Conservation (phyloP, 1,140 invertebrate species). For the Homarus americanus region DNA sequence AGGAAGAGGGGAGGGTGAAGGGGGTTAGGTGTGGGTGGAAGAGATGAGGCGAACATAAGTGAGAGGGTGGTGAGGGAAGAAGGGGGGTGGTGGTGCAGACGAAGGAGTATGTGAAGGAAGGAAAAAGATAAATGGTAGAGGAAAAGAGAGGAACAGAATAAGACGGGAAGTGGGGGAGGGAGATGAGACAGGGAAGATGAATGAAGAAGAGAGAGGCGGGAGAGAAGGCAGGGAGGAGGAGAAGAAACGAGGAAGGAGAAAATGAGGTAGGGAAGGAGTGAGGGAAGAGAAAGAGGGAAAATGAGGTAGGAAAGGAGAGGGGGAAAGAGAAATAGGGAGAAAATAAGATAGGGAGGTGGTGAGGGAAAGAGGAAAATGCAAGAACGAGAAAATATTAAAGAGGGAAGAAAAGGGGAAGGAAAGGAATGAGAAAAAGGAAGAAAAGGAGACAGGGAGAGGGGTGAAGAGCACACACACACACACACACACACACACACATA, state of each 20-base stretch:
- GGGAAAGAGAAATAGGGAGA: background rate
- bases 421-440: no score
- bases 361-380: no score
- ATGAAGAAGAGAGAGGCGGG: background rate
- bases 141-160: background rate
- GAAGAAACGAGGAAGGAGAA: background rate
- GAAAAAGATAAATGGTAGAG: conserved; percentile 10
- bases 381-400: no score
- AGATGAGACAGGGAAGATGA: background rate
- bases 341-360: no score
- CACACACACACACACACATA: no score
- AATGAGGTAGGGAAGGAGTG: background rate
- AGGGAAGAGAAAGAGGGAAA: background rate
- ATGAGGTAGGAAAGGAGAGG: background rate
- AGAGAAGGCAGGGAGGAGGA: background rate
- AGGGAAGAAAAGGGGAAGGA: no score
- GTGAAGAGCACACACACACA: no score
- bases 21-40: background rate
- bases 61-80: background rate
- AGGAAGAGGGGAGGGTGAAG: background rate
- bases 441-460: no score
- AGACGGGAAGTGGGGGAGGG: background rate
- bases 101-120: background rate
- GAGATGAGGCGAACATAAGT: background rate
- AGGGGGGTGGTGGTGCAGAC: background rate